phyloP scores from a whole-genome alignment of 2,888 invertebrate genomes.

The Trachelus iudaicus region DNA sequence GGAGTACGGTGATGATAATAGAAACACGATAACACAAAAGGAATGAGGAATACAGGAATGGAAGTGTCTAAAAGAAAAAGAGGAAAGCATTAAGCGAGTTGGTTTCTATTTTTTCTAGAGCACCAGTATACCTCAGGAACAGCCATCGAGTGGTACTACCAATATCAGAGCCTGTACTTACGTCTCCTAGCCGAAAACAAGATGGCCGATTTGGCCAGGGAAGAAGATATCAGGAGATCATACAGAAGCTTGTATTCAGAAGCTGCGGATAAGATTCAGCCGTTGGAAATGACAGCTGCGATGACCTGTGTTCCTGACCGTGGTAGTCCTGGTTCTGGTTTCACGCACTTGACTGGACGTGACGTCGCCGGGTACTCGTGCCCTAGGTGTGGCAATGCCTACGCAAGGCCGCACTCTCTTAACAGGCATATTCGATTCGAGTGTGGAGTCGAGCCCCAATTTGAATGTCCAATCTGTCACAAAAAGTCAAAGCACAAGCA shows the following conservation, averaged over 20 bases:
- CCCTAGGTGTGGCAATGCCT: conserved; percentile 70
- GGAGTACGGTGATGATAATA: not conserved
- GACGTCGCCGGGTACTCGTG: conserved; percentile 59
- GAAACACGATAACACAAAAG: not conserved
- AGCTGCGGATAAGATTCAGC: not conserved
- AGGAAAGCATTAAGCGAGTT: not conserved
- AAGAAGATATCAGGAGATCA: conserved; percentile 13
- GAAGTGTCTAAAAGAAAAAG: not conserved
- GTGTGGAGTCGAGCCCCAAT: conserved; percentile 72
- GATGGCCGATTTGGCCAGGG: conserved; percentile 20
- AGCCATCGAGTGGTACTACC: conserved; percentile 52
- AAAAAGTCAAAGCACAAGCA: conserved; percentile 71
- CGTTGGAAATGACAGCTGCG: not conserved
- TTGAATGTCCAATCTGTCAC: conserved; percentile 73
- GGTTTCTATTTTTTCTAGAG: conserved; percentile 48
- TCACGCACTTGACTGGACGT: not conserved
- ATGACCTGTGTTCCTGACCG: not conserved
- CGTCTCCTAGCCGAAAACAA: conserved; percentile 48
- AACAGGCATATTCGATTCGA: conserved; percentile 72
- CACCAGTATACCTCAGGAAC: conserved; percentile 39
- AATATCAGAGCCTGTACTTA: conserved; percentile 49
- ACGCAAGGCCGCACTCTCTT: conserved; percentile 69
- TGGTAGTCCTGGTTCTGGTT: not conserved
- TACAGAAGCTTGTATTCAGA: conserved; percentile 11
- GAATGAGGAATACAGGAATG: not conserved